Evolutionary conservation across 2,797 vertebrate species (phyloP).

Genomic region (Myotis daubentonii): DNA sequence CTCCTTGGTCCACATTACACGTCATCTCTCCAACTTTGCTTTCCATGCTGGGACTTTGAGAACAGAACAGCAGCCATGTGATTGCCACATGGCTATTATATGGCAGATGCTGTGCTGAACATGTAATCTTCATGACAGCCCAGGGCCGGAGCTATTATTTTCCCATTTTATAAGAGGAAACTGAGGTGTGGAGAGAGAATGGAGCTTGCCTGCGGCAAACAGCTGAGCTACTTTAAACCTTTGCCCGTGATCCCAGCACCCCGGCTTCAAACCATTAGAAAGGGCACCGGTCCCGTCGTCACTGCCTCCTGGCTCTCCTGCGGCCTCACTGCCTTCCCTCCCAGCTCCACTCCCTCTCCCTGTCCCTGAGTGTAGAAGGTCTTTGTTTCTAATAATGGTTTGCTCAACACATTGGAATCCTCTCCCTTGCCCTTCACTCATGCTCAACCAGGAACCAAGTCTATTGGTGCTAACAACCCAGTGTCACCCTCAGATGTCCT

Average conservation of each 20-base stretch:
- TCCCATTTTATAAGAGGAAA: background rate
- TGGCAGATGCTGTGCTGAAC: too few species aligned
- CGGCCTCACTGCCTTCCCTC: too few species aligned
- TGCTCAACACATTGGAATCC: too few species aligned
- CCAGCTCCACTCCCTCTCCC: background rate
- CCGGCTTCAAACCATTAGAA: too few species aligned
- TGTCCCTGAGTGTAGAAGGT: background rate
- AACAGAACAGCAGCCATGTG: fast-evolving
- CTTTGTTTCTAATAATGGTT: background rate
- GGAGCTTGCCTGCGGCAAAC: background rate
- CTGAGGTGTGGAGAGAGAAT: background rate
- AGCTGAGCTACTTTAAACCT: background rate
- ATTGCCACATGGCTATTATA: too few species aligned
- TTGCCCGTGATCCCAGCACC: too few species aligned
- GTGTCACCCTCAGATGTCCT: background rate
- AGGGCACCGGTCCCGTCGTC: background rate
- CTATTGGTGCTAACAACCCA: background rate
- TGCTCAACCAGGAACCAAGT: background rate
- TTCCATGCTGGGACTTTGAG: background rate
- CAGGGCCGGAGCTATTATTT: background rate
- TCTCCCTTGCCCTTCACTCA: background rate
- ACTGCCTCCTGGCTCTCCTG: background rate
- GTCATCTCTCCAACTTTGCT: fast-evolving
- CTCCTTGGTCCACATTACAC: background rate
- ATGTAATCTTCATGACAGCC: background rate